Percentiles rank a stretch among this genome's conserved stretches.
These are phyloP conservation scores for Oceanites oceanicus DNA, from an alignment of 2,113 vertebrate genomes.

Conservation along the genomic window DNA sequence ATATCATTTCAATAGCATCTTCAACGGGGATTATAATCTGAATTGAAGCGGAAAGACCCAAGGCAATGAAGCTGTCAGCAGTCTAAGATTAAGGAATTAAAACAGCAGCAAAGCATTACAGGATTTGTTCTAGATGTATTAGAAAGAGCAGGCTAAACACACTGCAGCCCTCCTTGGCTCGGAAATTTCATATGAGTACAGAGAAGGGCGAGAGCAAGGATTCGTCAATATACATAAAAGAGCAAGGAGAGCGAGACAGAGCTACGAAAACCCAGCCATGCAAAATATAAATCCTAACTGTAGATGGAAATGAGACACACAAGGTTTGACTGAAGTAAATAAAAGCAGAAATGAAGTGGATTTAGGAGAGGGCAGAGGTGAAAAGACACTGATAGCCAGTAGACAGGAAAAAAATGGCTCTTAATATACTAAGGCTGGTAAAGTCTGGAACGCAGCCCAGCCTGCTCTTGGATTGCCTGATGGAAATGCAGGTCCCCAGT, in stretches of 20 bases:
- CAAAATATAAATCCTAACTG: slow-evolving; percentile 21
- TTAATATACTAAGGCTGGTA: neutral
- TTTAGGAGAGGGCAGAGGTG: slow-evolving; percentile 11
- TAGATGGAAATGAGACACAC: slow-evolving; percentile 12
- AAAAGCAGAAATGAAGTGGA: slow-evolving; percentile 43
- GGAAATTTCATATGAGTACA: slow-evolving; percentile 8
- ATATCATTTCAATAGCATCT: slow-evolving; percentile 70
- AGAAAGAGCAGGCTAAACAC: slow-evolving; percentile 33
- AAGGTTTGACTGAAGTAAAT: slow-evolving; percentile 40
- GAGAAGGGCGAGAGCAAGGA: slow-evolving; percentile 59
- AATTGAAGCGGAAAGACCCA: slow-evolving; percentile 73
- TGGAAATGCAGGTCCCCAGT: neutral
- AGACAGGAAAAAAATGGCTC: slow-evolving; percentile 1
- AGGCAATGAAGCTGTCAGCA: slow-evolving; percentile 76
- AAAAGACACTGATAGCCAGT: neutral
- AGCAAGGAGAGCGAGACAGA: slow-evolving; percentile 7
- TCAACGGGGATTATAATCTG: slow-evolving; percentile 76
- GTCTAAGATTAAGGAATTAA: slow-evolving; percentile 77
- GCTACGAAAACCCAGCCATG: slow-evolving; percentile 17
- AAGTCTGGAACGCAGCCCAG: neutral
- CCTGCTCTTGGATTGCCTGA: neutral
- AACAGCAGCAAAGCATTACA: slow-evolving; percentile 63
- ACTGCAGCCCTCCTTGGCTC: slow-evolving; percentile 12
- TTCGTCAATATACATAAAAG: slow-evolving; percentile 49
- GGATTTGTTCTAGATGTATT: slow-evolving; percentile 62